Percentiles rank a stretch among this genome's conserved stretches.
These are phyloP conservation scores for Tachina lurida DNA, from an alignment of 2,888 invertebrate genomes.

Conservation along the genomic window DNA sequence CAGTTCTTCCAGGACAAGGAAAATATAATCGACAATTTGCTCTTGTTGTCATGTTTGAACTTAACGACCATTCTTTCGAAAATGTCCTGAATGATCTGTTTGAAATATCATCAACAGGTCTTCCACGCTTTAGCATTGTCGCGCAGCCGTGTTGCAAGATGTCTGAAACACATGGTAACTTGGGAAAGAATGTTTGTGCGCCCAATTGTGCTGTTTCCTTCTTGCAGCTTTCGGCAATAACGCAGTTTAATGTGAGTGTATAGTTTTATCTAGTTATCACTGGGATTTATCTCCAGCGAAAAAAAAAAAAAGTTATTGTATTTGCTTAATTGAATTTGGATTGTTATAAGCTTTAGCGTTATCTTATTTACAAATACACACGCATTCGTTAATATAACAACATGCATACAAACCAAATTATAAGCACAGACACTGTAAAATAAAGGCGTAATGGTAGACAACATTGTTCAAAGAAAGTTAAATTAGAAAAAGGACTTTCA, in stretches of 20 bases:
- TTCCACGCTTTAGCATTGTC: too few species aligned
- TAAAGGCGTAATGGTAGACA: too few species aligned
- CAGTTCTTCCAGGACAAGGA: too few species aligned
- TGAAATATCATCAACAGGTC: too few species aligned
- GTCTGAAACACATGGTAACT: too few species aligned
- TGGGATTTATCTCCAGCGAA: conserved; percentile 77
- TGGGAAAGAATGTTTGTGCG: too few species aligned
- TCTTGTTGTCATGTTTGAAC: too few species aligned
- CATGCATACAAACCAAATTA: neutral
- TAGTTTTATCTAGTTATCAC: conserved; percentile 80
- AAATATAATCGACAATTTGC: too few species aligned
- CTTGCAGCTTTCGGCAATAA: conserved; percentile 46
- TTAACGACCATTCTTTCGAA: too few species aligned
- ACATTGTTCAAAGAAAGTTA: neutral
- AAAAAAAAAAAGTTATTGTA: conserved; percentile 79
- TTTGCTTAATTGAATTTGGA: conserved; percentile 83
- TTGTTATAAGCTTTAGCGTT: conserved; percentile 73
- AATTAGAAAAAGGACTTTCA: neutral
- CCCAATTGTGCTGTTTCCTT: conserved; percentile 4
- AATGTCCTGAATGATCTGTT: too few species aligned
- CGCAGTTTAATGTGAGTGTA: conserved; percentile 68
- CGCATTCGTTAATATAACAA: neutral
- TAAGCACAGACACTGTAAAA: neutral
- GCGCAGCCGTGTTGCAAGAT: too few species aligned
- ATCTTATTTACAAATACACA: conserved; percentile 47